Evolutionary conservation across 2,113 vertebrate genomes (phyloP).

Genomic region (Xerus inauris): DNA sequence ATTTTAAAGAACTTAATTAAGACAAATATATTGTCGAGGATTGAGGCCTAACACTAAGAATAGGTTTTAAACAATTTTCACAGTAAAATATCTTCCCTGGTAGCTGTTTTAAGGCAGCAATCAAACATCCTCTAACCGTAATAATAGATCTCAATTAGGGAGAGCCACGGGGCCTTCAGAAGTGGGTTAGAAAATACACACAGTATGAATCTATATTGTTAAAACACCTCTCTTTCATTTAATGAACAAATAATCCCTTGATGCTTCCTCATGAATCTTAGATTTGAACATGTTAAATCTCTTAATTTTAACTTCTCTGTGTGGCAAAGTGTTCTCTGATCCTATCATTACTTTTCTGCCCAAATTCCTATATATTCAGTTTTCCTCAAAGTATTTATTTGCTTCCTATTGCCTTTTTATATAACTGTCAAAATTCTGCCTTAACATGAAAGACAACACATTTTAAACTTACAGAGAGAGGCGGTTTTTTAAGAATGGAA

Average conservation of each 20-base stretch:
- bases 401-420: conserved; percentile 27
- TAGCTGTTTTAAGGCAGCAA: not conserved
- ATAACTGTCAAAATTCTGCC: not conserved
- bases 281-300: not conserved
- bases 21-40: conserved; percentile 28
- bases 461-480: not conserved
- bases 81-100: conserved; percentile 16
- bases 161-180: not conserved
- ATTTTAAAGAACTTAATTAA: conserved; percentile 55
- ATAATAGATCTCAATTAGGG: not conserved
- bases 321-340: not conserved
- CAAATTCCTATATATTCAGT: conserved; percentile 20
- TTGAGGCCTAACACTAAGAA: not conserved
- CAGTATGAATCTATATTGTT: not conserved
- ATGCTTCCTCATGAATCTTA: conserved; percentile 40
- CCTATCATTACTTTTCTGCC: not conserved
- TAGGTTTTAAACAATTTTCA: not conserved
- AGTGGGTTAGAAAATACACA: not conserved
- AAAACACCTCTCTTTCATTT: not conserved
- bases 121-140: not conserved
- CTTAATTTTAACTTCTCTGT: not conserved
- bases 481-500: not conserved
- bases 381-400: conserved; percentile 42
- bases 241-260: conserved; percentile 50
- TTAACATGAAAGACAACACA: not conserved